Percentiles rank a stretch among this genome's conserved stretches.
These are phyloP conservation scores for Centrocercus urophasianus DNA, from an alignment of 2,113 vertebrate genomes.

Conservation along the genomic window DNA sequence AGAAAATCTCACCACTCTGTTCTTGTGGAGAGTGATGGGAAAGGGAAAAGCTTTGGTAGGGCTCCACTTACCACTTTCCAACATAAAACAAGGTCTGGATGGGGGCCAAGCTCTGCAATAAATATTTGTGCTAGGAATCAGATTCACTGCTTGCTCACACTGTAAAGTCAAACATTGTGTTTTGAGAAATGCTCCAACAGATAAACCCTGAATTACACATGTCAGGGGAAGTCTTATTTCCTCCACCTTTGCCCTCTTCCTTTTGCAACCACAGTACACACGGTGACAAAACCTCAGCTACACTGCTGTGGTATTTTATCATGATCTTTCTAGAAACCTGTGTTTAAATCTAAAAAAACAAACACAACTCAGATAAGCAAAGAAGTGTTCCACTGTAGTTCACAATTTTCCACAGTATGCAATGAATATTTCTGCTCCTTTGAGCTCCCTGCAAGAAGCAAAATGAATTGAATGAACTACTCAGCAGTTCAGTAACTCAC, in stretches of 20 bases:
- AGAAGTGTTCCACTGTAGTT: neutral
- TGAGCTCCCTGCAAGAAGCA: neutral
- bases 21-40: neutral
- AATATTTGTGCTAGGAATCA: neutral
- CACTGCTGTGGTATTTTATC: neutral
- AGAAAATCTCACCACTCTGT: neutral
- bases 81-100: neutral
- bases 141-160: neutral
- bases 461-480: neutral
- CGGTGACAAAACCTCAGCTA: neutral
- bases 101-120: neutral
- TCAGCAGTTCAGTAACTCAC: neutral
- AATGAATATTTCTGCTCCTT: neutral
- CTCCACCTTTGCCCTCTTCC: neutral
- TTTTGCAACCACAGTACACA: neutral
- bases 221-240: neutral
- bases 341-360: rapidly evolving
- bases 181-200: neutral
- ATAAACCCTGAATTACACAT: neutral
- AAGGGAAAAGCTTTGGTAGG: neutral
- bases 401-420: neutral
- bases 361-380: neutral
- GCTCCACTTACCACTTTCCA: neutral
- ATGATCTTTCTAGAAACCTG: rapidly evolving
- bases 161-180: neutral